phyloP scores from a whole-genome alignment of 2,113 vertebrate species.

The Cyphomyrus discorhynchus region DNA sequence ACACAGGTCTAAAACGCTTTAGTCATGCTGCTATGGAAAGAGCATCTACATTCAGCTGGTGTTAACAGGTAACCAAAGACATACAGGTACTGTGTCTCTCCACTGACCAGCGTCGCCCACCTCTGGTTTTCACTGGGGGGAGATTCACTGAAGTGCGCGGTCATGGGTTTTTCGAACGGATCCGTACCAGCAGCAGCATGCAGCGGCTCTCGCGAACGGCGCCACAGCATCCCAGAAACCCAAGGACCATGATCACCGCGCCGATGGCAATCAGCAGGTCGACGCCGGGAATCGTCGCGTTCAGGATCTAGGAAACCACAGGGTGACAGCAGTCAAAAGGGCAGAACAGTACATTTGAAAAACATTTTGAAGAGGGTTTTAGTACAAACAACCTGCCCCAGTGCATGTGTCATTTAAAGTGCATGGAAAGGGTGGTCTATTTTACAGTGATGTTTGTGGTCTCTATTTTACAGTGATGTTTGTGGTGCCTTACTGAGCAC shows the following conservation, averaged over 20 bases:
- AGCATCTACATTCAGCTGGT: neutral
- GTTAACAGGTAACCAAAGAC: neutral
- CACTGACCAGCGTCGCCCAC: neutral
- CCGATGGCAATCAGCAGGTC: constrained; percentile 59
- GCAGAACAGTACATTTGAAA: neutral
- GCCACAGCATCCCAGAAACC: constrained; percentile 83
- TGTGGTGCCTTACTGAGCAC: neutral
- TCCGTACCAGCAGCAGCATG: constrained; percentile 73
- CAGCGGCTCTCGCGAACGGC: constrained; percentile 73
- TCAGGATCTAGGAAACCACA: constrained; percentile 32
- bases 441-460: neutral
- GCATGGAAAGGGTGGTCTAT: neutral
- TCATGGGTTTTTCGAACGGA: neutral
- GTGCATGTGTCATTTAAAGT: neutral
- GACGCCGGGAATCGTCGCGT: constrained; percentile 32
- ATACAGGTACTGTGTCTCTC: neutral
- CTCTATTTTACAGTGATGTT: neutral
- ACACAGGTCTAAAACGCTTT: neutral
- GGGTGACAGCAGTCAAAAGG: neutral
- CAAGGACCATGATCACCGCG: constrained; percentile 72
- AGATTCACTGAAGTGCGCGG: neutral
- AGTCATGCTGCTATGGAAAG: neutral
- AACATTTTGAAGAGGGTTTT: neutral
- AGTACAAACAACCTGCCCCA: neutral
- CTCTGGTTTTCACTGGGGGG: neutral